phyloP scores from a whole-genome alignment of 2,888 invertebrate genomes.

The Hypolimnas misippus region DNA sequence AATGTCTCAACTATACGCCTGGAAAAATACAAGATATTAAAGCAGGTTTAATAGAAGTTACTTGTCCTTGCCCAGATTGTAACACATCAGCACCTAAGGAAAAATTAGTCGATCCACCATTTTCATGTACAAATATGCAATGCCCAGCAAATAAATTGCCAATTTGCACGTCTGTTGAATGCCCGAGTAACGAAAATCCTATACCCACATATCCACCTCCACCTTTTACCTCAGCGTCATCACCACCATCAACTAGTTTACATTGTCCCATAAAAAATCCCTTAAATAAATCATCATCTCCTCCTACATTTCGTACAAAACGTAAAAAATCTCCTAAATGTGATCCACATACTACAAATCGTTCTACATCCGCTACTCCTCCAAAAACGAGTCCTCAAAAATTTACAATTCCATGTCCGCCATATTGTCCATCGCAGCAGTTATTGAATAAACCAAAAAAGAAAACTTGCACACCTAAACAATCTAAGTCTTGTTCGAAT shows the following conservation, averaged over 20 bases:
- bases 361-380: neutral
- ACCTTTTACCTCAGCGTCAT: neutral
- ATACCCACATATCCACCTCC: slow-evolving; percentile 34
- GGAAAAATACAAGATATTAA: slow-evolving; percentile 62
- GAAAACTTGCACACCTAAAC: slow-evolving; percentile 37
- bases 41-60: slow-evolving; percentile 55
- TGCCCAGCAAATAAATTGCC: slow-evolving; percentile 48
- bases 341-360: slow-evolving; percentile 1
- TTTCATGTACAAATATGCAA: slow-evolving; percentile 44
- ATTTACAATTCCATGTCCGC: slow-evolving; percentile 1
- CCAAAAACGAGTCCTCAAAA: slow-evolving; percentile 6
- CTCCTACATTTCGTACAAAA: neutral
- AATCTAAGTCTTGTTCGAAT: slow-evolving; percentile 41
- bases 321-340: neutral
- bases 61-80: slow-evolving; percentile 64
- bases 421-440: slow-evolving; percentile 28
- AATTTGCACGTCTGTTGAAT: slow-evolving; percentile 40
- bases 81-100: slow-evolving; percentile 45
- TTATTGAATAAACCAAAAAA: slow-evolving; percentile 15
- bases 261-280: neutral
- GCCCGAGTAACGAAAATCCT: slow-evolving; percentile 40
- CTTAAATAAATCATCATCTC: neutral
- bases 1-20: slow-evolving; percentile 58
- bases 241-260: slow-evolving; percentile 1
- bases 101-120: slow-evolving; percentile 44